Conservation (phyloP, 2,113 vertebrate species). For the Sorex fumeus region DNA sequence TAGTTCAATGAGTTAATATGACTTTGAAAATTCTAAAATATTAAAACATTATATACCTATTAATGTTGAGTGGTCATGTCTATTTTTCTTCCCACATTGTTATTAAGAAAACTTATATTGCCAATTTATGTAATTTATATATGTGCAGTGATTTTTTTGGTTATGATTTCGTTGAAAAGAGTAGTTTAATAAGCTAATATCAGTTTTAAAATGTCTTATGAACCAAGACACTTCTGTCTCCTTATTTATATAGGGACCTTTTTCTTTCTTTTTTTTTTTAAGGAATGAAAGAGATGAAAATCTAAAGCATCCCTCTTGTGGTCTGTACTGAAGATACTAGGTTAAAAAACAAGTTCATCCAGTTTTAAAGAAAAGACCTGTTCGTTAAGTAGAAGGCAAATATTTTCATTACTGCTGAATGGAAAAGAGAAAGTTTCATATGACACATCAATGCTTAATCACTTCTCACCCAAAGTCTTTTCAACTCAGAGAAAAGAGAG, state of each 20-base stretch:
- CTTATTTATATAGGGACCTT: slow-evolving; percentile 4
- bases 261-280: slow-evolving; percentile 13
- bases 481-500: slow-evolving; percentile 24
- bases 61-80: slow-evolving; percentile 29
- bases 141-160: background rate
- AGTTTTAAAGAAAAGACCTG: slow-evolving; percentile 83
- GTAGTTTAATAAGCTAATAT: slow-evolving; percentile 18
- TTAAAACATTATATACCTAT: background rate
- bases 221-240: slow-evolving; percentile 38
- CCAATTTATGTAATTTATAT: background rate
- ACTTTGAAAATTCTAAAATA: background rate
- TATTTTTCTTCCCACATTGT: background rate
- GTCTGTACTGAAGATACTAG: slow-evolving; percentile 68
- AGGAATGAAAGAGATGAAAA: slow-evolving; percentile 80
- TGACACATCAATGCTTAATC: slow-evolving; percentile 64
- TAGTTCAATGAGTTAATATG: background rate
- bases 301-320: slow-evolving; percentile 71
- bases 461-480: slow-evolving; percentile 59
- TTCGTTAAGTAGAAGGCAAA: slow-evolving; percentile 81
- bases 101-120: slow-evolving; percentile 21
- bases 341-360: slow-evolving; percentile 84
- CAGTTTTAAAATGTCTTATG: slow-evolving; percentile 59
- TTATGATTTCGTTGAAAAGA: slow-evolving; percentile 29
- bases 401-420: slow-evolving; percentile 81
- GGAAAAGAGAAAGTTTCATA: slow-evolving; percentile 74